Evolutionary conservation across 2,113 vertebrate genomes (phyloP).

Genomic region (Oreochromis niloticus): DNA sequence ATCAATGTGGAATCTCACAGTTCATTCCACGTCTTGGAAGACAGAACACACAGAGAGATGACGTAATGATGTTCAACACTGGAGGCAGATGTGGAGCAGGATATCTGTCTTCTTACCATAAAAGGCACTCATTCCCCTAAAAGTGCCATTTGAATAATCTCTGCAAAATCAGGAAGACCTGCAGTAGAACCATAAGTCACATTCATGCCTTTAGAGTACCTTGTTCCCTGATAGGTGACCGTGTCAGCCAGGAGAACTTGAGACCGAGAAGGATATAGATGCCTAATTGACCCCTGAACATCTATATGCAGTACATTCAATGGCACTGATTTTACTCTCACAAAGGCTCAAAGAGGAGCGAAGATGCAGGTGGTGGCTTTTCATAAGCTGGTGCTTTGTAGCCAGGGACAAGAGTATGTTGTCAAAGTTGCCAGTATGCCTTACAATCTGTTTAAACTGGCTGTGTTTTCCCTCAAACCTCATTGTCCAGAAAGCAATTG

Average conservation of each 20-base stretch:
- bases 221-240: not conserved
- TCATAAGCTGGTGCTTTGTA: not conserved
- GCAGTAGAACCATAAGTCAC: not conserved
- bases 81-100: not conserved
- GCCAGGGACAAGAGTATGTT: not conserved
- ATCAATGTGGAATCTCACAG: not conserved
- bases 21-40: not conserved
- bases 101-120: not conserved
- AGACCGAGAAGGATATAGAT: not conserved
- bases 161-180: not conserved
- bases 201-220: not conserved
- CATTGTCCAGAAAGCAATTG: accelerated
- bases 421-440: not conserved
- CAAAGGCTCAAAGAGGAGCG: not conserved
- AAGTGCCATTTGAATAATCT: not conserved
- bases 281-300: not conserved
- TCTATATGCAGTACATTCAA: not conserved
- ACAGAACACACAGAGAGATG: not conserved
- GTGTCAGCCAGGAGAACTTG: not conserved
- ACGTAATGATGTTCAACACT: not conserved
- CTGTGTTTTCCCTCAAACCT: not conserved
- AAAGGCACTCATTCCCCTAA: not conserved
- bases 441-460: not conserved
- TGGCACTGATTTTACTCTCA: not conserved
- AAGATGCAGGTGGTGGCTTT: not conserved